Evolutionary conservation across 2,113 vertebrate genomes (phyloP), one percentile per base, ranked within the genome.

Genomic region (Austrofundulus limnaeus): DNA sequence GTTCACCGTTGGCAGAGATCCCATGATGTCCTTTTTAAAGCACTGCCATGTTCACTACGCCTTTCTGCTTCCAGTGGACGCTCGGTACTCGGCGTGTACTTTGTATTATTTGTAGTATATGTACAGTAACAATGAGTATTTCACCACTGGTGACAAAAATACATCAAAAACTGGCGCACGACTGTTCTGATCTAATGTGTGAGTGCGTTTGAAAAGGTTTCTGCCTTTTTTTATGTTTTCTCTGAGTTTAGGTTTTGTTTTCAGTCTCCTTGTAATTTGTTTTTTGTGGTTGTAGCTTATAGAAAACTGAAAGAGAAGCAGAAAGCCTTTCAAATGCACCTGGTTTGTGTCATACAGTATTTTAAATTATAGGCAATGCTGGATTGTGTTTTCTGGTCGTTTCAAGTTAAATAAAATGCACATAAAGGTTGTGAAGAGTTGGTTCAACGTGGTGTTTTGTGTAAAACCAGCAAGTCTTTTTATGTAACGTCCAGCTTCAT

Each of bases 361-460:
- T 25, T 56, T 19, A 48, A 43, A 76, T 12, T 62, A 56, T 19
- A 67, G 63, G 17, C 48, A 50, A 64, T 76, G 58, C 55, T 80
- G 70, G 64, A 63, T 66, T 87, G n/a, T n/a, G n/a, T 79, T 81
- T 31, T 77, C 61, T 75, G 12, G 25, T 55, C 16, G 17, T 48
- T 48, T 59, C 45, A 41, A 59, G 66, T 75, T 55, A 53, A 88
- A 87, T 86, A 84, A 85, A 49, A 72, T 57, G 61, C 52, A 59
- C 61, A 21, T 19, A 39, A 55, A 48, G n/a, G 37, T 58, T 56
- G 5, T 53, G 14, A 14, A 43, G 41, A 14, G 16, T 8, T 17
- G n/a, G 2, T 7, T 2, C 42, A 11, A 1, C 16, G 2, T 19
- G 43, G 7, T 46, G 19, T 5, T 46, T 25, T 41, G 48, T 58